Evolutionary conservation across 2,113 vertebrate genomes (phyloP).

Genomic region (Oreochromis spilurus): DNA sequence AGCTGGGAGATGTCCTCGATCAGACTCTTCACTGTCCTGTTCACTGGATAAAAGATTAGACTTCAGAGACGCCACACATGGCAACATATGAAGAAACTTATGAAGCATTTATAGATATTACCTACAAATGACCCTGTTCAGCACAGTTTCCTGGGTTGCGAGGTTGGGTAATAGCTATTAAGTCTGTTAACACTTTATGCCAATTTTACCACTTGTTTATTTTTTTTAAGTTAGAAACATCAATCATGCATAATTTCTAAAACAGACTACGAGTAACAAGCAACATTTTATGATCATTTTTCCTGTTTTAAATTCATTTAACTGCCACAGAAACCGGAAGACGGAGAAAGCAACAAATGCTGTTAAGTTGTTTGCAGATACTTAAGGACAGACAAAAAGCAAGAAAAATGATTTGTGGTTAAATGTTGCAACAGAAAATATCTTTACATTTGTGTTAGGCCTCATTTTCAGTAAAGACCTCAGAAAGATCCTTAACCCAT

Average conservation of each 20-base stretch:
- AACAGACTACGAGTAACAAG: not conserved
- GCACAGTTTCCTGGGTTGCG: not conserved
- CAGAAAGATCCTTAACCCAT: not conserved
- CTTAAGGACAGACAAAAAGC: not conserved
- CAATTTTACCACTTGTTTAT: not conserved
- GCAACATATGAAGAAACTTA: not conserved
- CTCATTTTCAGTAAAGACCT: not conserved
- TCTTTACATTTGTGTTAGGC: not conserved
- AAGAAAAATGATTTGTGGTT: not conserved
- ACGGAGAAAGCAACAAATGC: not conserved
- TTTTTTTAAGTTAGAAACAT: not conserved
- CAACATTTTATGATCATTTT: not conserved
- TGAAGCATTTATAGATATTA: not conserved
- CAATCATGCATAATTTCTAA: not conserved
- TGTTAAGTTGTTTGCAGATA: not conserved
- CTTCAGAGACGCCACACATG: not conserved
- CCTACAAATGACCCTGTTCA: not conserved
- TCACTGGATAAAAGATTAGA: constrained; percentile 41
- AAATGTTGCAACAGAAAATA: not conserved
- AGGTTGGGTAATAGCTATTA: not conserved
- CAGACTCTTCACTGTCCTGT: constrained; percentile 58
- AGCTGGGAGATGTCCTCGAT: constrained; percentile 48
- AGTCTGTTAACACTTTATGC: not conserved
- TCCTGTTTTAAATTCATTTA: not conserved
- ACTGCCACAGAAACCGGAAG: not conserved